Evolutionary conservation across 2,113 vertebrate species (phyloP), one percentile per base, ranked within the genome.

Genomic region (Pelvicachromis taeniatus): DNA sequence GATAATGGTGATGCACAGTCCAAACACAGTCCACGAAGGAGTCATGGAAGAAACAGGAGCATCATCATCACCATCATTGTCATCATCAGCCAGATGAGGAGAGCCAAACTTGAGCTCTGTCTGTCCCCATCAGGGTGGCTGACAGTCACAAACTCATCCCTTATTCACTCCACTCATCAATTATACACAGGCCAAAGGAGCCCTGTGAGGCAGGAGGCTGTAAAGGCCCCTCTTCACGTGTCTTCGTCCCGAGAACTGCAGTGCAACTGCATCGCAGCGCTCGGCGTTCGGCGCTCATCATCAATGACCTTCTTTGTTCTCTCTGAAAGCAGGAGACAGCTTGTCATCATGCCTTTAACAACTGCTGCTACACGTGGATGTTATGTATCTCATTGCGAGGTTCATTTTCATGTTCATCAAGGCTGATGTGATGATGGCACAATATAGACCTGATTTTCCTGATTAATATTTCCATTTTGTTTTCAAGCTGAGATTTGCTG

Each of bases 101-200:
- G 84, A 91, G 93, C 83, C 91, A 91, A 94, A 94, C 93, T 90
- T 88, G 94, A 94, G 92, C 83, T 86, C 81, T 88, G 95, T 95
- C 95, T 59, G 77, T 93, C 92, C 92, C 82, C 87, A 93, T 95
- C 87, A 94, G 92, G 78, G 85, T 70, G 85, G 81, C 91, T 93
- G 94, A 93, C 94, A 93, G 90, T 95, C 94, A 93, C 91, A 93
- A 88, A 94, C 83, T 93, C 93, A 93, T 95, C 85, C 90, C 92
- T 95, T 94, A 95, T 95, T 95, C 94, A 93, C 91, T 88, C 89
- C 50, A 80, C 90, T 93, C 93, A 94, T 95, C 92, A 94, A 94
- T 95, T 95, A 95, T 95, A 79, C 90, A 94, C 93, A 94, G 94
- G 89, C 94, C 92, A 95, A 87, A 94, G 92, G 90, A 94, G 91